Percentiles rank a stretch among this genome's conserved stretches.
These are phyloP conservation scores for Seriola aureovittata DNA, from an alignment of 2,113 vertebrate genomes.

Conservation along the genomic window DNA sequence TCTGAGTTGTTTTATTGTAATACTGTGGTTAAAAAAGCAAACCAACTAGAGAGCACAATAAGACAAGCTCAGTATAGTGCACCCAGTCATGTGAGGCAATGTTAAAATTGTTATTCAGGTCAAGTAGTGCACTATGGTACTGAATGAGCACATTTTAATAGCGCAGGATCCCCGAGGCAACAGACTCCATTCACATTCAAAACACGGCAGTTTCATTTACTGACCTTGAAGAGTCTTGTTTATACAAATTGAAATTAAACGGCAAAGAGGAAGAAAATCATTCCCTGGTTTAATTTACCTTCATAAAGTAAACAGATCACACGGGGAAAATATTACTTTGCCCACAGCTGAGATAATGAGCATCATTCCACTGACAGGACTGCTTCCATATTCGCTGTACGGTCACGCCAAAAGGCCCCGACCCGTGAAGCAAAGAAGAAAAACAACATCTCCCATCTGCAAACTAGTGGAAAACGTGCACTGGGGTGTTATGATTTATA, in stretches of 20 bases:
- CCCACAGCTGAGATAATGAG: constrained; percentile 66
- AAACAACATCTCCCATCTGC: constrained; percentile 42
- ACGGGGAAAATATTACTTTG: constrained; percentile 52
- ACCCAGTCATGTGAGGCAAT: constrained; percentile 43
- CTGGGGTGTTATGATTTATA: constrained; percentile 68
- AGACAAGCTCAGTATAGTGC: constrained; percentile 32
- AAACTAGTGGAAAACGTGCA: constrained; percentile 42
- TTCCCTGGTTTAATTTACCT: constrained; percentile 67
- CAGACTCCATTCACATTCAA: constrained; percentile 72
- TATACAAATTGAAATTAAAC: constrained; percentile 80
- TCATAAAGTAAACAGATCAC: constrained; percentile 70
- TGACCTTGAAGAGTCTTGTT: constrained; percentile 82
- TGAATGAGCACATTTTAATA: constrained; percentile 81
- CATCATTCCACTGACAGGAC: constrained; percentile 49
- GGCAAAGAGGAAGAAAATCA: constrained; percentile 67
- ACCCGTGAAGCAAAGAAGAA: constrained; percentile 51
- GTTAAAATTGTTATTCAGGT: constrained; percentile 80
- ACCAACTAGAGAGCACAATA: constrained; percentile 32
- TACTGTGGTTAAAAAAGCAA: constrained; percentile 9
- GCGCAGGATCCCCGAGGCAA: constrained; percentile 72
- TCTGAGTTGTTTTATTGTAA: constrained; percentile 6
- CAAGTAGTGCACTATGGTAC: constrained; percentile 65
- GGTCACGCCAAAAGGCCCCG: constrained; percentile 29
- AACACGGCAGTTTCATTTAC: constrained; percentile 70
- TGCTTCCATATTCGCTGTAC: constrained; percentile 62